Conservation (phyloP, 2,113 vertebrate genomes). For the Gallinago media region DNA sequence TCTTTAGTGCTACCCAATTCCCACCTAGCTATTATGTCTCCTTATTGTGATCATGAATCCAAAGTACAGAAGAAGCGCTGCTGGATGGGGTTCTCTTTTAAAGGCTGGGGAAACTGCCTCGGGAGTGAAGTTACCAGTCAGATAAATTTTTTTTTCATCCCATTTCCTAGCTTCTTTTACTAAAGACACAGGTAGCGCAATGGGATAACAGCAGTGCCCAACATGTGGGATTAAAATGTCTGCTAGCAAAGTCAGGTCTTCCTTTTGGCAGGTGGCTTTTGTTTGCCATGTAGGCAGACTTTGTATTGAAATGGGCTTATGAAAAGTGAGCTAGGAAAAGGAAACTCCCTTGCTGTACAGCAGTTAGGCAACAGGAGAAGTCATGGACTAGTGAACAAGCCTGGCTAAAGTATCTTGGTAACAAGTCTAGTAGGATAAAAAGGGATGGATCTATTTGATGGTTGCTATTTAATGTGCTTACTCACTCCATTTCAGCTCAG, state of each 20-base stretch:
- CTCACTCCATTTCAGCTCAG: background rate
- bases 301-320: background rate
- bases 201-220: background rate
- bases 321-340: background rate
- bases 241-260: background rate
- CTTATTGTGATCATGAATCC: background rate
- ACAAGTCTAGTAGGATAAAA: background rate
- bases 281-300: background rate
- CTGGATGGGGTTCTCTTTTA: background rate
- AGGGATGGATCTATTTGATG: background rate
- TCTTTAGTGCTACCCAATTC: background rate
- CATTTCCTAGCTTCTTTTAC: background rate
- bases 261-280: background rate
- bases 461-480: fast-evolving
- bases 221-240: background rate
- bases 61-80: background rate
- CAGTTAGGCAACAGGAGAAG: background rate
- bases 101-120: background rate
- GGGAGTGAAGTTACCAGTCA: background rate
- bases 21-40: background rate
- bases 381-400: fast-evolving
- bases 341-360: background rate
- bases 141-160: background rate
- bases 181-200: background rate
- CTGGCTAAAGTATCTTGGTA: background rate